Evolutionary conservation across 2,888 invertebrate species (phyloP).

Genomic region (Drosophila histrio): DNA sequence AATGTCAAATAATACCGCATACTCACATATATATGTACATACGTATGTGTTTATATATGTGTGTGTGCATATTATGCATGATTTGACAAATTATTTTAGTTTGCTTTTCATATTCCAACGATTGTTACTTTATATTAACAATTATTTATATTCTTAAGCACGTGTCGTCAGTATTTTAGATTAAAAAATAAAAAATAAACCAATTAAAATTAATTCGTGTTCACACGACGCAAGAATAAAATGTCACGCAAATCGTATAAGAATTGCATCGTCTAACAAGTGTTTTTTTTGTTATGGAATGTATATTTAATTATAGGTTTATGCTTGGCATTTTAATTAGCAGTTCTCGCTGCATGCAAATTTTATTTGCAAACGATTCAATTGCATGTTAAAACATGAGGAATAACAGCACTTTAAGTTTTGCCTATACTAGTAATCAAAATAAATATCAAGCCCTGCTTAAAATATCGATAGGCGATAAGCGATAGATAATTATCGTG

Average conservation of each 20-base stretch:
- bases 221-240: background rate
- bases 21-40: background rate
- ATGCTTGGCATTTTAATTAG: background rate
- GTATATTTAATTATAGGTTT: background rate
- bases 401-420: no score
- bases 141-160: background rate
- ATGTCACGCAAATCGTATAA: background rate
- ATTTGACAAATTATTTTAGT: conserved; percentile 7
- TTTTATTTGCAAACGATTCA: no score
- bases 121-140: conserved; percentile 25
- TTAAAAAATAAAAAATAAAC: background rate
- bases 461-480: background rate
- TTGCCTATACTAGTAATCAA: background rate
- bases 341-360: background rate
- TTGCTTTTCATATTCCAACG: background rate
- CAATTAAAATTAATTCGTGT: no score
- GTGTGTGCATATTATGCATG: conserved; percentile 1
- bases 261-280: background rate
- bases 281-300: background rate
- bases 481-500: background rate
- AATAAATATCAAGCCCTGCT: background rate
- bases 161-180: conserved; percentile 2
- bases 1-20: background rate
- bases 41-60: background rate
- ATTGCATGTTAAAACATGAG: no score